Evolutionary conservation across 2,797 vertebrate species (phyloP).

Genomic region (Lutjanus campechanus): DNA sequence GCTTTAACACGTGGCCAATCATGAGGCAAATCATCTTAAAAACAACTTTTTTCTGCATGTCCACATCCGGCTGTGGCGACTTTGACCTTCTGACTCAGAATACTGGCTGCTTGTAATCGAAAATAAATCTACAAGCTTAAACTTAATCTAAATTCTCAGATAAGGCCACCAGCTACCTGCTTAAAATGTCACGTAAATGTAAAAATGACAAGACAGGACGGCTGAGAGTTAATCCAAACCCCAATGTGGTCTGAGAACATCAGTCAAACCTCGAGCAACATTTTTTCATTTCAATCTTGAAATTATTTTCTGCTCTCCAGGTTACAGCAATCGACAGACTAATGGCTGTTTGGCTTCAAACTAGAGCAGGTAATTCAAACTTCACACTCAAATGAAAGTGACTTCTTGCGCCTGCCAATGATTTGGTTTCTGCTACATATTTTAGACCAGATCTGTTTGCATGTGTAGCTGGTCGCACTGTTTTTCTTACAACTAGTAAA

Average conservation of each 20-base stretch:
- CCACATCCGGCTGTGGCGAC: neutral
- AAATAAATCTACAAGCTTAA: constrained; percentile 8
- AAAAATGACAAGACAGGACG: constrained; percentile 1
- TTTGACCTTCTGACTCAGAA: constrained; percentile 1
- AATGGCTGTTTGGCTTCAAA: neutral
- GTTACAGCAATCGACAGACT: neutral
- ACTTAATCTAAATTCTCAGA: neutral
- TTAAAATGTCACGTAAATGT: neutral
- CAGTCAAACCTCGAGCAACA: neutral
- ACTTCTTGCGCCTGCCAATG: neutral
- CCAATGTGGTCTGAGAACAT: constrained; percentile 9
- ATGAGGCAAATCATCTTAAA: constrained; percentile 1
- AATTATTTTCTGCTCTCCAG: neutral
- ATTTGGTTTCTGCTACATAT: neutral
- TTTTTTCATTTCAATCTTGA: neutral
- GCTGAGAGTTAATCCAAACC: constrained; percentile 25
- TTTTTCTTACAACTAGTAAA: constrained; percentile 29
- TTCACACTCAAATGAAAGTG: neutral
- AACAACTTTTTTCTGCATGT: neutral
- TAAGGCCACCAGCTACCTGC: neutral
- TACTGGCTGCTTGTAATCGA: neutral
- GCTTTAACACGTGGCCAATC: constrained; percentile 4
- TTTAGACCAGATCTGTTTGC: neutral
- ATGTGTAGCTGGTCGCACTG: neutral
- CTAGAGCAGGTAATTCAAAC: neutral